Percentiles rank a stretch among this genome's conserved stretches.
Conservation (phyloP, 2,797 vertebrate species). For the Pogoniulus pusillus region DNA sequence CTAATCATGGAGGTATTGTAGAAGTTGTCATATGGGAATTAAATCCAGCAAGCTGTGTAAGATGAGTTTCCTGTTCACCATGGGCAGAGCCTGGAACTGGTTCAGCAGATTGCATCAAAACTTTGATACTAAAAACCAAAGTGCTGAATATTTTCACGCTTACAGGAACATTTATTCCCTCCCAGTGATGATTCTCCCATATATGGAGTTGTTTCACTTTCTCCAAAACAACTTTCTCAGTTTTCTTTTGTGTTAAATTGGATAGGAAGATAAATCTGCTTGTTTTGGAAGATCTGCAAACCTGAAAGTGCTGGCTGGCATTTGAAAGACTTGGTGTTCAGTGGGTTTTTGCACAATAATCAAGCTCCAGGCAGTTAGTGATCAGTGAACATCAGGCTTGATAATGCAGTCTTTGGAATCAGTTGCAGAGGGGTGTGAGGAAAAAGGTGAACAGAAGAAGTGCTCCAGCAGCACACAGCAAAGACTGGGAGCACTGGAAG, state of each 20-base stretch:
- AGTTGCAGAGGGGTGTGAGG: neutral
- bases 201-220: neutral
- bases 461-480: neutral
- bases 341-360: neutral
- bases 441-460: neutral
- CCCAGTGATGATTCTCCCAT: neutral
- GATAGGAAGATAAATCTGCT: neutral
- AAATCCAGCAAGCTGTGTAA: neutral
- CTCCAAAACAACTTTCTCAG: neutral
- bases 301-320: neutral
- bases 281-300: neutral
- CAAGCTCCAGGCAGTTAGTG: neutral
- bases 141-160: neutral
- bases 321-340: neutral
- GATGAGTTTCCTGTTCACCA: neutral
- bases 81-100: neutral
- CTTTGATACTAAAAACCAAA: neutral
- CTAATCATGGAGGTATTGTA: neutral
- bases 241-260: neutral
- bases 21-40: neutral
- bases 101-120: neutral
- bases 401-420: neutral
- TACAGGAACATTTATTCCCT: neutral
- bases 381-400: neutral
- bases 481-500: neutral